Evolutionary conservation across 2,113 vertebrate species (phyloP).

Genomic region (Tricholaema leucomelas): DNA sequence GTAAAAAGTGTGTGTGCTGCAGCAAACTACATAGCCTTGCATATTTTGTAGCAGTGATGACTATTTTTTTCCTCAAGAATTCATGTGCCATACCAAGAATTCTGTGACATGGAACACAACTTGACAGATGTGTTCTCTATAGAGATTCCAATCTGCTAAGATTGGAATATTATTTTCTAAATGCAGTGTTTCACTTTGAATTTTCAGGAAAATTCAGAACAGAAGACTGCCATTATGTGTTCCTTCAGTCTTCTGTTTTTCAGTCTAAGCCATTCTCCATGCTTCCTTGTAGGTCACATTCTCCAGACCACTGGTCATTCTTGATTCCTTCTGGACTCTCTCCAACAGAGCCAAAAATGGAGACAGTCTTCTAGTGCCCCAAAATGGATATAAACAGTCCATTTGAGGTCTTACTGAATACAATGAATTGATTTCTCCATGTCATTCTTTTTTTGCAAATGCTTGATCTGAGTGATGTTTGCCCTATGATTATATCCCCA

Average conservation of each 20-base stretch:
- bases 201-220: neutral
- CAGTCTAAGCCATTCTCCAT: conserved; percentile 54
- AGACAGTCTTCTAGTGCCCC: conserved; percentile 5
- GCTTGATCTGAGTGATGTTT: conserved; percentile 7
- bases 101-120: neutral
- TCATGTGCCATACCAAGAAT: neutral
- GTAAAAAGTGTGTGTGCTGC: neutral
- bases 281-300: conserved; percentile 41
- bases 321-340: conserved; percentile 6
- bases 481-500: neutral
- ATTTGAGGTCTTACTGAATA: neutral
- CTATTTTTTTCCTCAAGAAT: neutral
- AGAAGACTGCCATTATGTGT: neutral
- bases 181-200: neutral
- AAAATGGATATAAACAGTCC: conserved; percentile 43
- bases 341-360: conserved; percentile 13
- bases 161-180: neutral
- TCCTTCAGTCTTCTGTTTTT: neutral
- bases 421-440: neutral
- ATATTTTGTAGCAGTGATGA: neutral
- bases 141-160: neutral
- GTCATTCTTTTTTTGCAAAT: conserved; percentile 24
- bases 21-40: neutral
- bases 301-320: conserved; percentile 16
- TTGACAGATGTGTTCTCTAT: neutral